These are phyloP conservation scores for Muntiacus reevesi DNA, from an alignment of 2,113 vertebrate species.

Conservation along the genomic window DNA sequence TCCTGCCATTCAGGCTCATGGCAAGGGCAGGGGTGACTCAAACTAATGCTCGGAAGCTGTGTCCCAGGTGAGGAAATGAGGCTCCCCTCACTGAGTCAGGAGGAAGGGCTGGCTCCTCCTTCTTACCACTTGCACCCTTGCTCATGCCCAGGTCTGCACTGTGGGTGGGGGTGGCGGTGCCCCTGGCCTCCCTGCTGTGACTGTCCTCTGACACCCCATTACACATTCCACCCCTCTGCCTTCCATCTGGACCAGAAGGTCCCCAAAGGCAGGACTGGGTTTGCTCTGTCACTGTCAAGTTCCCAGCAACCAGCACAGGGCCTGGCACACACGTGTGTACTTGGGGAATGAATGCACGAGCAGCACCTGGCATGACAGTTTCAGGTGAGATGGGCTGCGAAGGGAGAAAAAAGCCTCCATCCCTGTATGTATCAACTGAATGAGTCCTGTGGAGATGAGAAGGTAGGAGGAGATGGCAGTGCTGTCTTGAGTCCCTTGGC, in stretches of 20 bases:
- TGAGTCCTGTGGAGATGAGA: conserved; percentile 40
- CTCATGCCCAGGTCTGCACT: not conserved
- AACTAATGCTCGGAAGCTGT: not conserved
- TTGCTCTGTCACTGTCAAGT: not conserved
- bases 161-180: too few relatives aligned
- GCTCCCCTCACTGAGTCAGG: not conserved
- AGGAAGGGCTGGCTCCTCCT: not conserved
- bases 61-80: not conserved
- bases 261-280: not conserved
- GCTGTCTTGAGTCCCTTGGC: not conserved
- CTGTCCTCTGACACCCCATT: not conserved
- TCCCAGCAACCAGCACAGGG: not conserved
- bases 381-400: not conserved
- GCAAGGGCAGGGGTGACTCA: not conserved
- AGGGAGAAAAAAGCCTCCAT: not conserved
- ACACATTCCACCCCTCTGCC: not conserved
- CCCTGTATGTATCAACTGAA: not conserved
- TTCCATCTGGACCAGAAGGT: not conserved
- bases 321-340: not conserved
- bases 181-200: not conserved
- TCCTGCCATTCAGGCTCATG: not conserved
- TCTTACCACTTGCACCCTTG: not conserved
- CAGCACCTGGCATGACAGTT: not conserved
- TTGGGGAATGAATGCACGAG: not conserved
- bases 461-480: conserved; percentile 59